Percentiles rank a stretch among this genome's conserved stretches.
Evolutionary conservation across 2,888 invertebrate genomes (phyloP).

Genomic region (Ectobius pallidus): DNA sequence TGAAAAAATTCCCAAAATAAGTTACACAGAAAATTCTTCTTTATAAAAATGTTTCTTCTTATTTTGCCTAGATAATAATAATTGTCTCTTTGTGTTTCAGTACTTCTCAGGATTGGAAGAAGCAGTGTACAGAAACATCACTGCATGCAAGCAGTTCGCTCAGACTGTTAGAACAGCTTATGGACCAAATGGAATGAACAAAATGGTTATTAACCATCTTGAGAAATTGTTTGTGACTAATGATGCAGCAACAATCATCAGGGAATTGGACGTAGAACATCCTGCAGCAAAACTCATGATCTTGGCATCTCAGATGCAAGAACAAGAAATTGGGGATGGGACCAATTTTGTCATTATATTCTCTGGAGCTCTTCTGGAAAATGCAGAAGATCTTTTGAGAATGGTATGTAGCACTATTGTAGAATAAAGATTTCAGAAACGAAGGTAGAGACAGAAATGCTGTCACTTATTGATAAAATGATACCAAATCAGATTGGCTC

Average conservation of each 20-base stretch:
- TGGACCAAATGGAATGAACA: conserved; percentile 99
- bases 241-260: conserved; percentile 97
- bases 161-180: conserved; percentile 93
- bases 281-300: conserved; percentile 98
- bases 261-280: conserved; percentile 95
- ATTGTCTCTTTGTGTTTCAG: conserved; percentile 52
- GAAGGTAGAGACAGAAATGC: too few relatives aligned
- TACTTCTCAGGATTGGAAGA: conserved; percentile 93
- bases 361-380: conserved; percentile 89
- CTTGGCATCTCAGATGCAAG: conserved; percentile 97
- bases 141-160: conserved; percentile 94
- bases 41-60: too few relatives aligned
- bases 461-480: too few relatives aligned
- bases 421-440: too few relatives aligned
- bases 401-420: conserved; percentile 61
- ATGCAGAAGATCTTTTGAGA: conserved; percentile 89
- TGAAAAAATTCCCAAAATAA: too few relatives aligned
- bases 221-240: conserved; percentile 99
- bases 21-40: too few relatives aligned
- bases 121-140: conserved; percentile 94
- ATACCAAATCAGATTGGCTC: too few relatives aligned
- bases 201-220: conserved; percentile 99
- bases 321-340: conserved; percentile 97
- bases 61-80: too few relatives aligned
- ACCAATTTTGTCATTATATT: conserved; percentile 98